These are phyloP conservation scores for Papilio elwesi DNA, from an alignment of 2,888 invertebrate species.

Conservation along the genomic window DNA sequence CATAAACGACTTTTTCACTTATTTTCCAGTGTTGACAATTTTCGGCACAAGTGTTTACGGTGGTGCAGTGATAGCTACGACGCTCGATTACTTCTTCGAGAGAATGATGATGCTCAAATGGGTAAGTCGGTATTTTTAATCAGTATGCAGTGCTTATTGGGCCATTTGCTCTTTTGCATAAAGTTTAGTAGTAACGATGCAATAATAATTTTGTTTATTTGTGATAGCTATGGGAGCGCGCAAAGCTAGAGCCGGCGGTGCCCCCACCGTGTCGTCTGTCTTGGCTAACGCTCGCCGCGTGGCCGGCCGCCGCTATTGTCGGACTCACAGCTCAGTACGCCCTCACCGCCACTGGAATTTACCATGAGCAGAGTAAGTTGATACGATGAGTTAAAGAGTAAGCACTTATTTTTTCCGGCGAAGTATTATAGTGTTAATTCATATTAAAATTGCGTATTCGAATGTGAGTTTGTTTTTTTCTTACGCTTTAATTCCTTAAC, in stretches of 20 bases:
- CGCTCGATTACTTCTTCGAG: constrained; percentile 90
- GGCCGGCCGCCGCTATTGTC: constrained; percentile 88
- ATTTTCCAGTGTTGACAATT: constrained; percentile 86
- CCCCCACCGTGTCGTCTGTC: constrained; percentile 88
- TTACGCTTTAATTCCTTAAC: no score
- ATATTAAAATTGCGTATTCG: no score
- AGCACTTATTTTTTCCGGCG: not conserved
- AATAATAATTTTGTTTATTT: no score
- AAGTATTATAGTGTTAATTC: not conserved
- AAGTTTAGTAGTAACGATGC: no score
- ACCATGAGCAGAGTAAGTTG: constrained; percentile 85
- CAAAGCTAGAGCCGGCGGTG: constrained; percentile 82
- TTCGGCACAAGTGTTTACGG: constrained; percentile 91
- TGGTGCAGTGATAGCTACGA: constrained; percentile 87
- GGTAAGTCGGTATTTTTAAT: constrained; percentile 62
- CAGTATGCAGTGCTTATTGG: no score
- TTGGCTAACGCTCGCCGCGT: constrained; percentile 89
- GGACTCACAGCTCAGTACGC: constrained; percentile 88
- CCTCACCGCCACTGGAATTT: constrained; percentile 87
- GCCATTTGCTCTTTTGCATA: no score
- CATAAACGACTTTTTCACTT: not conserved
- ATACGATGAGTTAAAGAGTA: no score
- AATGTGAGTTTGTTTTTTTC: no score
- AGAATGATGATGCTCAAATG: constrained; percentile 88
- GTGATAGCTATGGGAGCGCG: constrained; percentile 84